Base-by-base conservation (phyloP, 2,113 vertebrate species). In the Salminus brasiliensis region DNA sequence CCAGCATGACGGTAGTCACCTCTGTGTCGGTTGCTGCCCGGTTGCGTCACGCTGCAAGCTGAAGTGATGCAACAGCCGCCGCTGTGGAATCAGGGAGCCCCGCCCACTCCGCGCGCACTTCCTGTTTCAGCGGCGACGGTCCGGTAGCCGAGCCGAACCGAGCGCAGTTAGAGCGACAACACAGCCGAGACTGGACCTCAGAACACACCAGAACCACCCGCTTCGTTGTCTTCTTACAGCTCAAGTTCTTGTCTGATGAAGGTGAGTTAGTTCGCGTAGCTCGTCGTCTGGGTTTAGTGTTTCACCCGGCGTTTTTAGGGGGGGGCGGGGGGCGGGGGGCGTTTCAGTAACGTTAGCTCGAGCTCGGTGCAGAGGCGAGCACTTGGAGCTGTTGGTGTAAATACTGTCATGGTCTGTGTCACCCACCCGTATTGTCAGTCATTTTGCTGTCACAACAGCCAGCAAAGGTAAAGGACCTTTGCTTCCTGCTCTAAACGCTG, bases 31-130 rank as follows among this genome's bases (percentile, higher is more conserved):
- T 84, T 84, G 68, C 83, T 63, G 65, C n/a, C 11, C 32, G 47
- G 39, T 84, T 84, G 79, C 75, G 75, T 81, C 83, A 84, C 76
- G 27, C 16, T 67, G 68, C 63, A 72, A 57, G 11, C 60, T 62
- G 9, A 9, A 16, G 29, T 84, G 83, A 84, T 84, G 83, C 83
- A 84, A 84, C 63, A 65, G 71, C 21, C 32, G 57, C 1, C 16
- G 45, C 57, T 60, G 74, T 84, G 78, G 68, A 63, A 68, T 80
- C 78, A 84, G 72, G 82, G 15, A 30, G 21, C 74, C 83, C 78
- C 83, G 74, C 83, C 83, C 71, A 69, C 79, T 81, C 10, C n/a
- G 45, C 12, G 30, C 18, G 13, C 15, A 55, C 59, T 84, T 84
- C 83, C 83, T 70, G 83, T 60, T 81, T 81, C 78, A 13, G n/a